phyloP scores from a whole-genome alignment of 2,797 vertebrate species.

The Tiaroga cobitis region DNA sequence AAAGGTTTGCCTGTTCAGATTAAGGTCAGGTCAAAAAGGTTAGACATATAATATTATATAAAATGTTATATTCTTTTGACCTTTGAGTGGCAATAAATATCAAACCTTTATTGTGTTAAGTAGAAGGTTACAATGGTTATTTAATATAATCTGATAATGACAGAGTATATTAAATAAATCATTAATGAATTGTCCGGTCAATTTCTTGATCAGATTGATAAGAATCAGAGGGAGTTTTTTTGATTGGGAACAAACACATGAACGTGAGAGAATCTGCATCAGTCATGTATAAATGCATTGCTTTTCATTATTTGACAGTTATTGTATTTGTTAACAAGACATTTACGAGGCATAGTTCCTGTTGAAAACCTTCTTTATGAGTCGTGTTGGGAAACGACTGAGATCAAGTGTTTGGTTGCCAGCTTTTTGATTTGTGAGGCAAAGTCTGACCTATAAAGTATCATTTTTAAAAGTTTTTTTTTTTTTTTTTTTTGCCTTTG shows the following conservation, averaged over 20 bases:
- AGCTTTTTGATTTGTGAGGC: background rate
- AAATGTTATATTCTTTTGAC: slow-evolving; percentile 1
- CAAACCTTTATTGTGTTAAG: background rate
- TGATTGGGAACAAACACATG: background rate
- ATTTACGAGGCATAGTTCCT: background rate
- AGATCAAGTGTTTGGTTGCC: background rate
- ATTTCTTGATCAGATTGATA: background rate
- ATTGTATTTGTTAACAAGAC: background rate
- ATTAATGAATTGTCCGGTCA: background rate
- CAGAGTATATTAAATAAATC: background rate
- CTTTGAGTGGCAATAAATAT: slow-evolving; percentile 33
- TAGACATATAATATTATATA: background rate
- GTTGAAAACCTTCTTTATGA: background rate
- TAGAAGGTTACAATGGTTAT: background rate
- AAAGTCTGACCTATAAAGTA: background rate
- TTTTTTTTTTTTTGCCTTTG: background rate
- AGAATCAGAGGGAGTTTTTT: background rate
- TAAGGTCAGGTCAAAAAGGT: background rate
- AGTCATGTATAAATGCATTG: background rate
- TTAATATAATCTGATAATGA: background rate
- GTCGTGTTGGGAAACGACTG: background rate
- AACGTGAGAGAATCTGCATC: background rate
- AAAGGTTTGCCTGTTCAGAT: background rate
- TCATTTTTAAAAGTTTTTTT: background rate
- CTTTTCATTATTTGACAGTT: background rate